Conservation (phyloP, 1,140 invertebrate species). For the Maconellicoccus hirsutus region DNA sequence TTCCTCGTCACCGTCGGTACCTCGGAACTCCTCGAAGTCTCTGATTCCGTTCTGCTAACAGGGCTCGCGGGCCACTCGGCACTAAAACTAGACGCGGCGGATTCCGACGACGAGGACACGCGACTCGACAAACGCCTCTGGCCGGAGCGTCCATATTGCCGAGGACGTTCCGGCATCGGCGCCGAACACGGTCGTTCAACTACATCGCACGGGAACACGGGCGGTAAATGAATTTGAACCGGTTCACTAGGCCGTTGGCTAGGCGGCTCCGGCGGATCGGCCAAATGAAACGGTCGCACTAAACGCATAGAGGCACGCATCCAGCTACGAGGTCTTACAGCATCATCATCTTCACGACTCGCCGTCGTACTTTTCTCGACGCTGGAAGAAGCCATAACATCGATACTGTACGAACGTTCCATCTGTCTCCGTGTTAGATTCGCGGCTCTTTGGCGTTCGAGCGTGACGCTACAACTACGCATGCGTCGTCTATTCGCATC, state of each 20-base stretch:
- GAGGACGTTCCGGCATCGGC: background rate
- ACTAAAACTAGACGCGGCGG: background rate
- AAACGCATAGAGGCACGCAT: slow-evolving; percentile 17
- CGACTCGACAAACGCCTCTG: background rate
- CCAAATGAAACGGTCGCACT: slow-evolving; percentile 14
- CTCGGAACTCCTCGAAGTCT: background rate
- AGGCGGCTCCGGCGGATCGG: background rate
- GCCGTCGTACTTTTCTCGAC: background rate
- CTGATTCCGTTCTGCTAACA: background rate
- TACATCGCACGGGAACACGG: slow-evolving; percentile 10
- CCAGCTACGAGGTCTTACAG: slow-evolving; percentile 1
- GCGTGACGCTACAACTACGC: slow-evolving; percentile 13
- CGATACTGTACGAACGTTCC: slow-evolving; percentile 15
- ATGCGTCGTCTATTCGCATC: background rate
- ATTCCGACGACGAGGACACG: background rate
- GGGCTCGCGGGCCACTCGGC: background rate
- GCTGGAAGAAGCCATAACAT: background rate
- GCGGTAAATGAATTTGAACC: slow-evolving; percentile 12
- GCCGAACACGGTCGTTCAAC: slow-evolving; percentile 13
- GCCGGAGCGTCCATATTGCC: background rate
- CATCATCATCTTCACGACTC: background rate
- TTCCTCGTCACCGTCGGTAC: background rate
- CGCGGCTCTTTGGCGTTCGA: background rate
- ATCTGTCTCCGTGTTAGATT: background rate
- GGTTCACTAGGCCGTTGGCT: background rate